A percentile compares a stretch with the other conserved stretches of the same genome.
These are phyloP conservation scores for Meandrusa payeni DNA, from an alignment of 2,888 invertebrate species.

Conservation along the genomic window DNA sequence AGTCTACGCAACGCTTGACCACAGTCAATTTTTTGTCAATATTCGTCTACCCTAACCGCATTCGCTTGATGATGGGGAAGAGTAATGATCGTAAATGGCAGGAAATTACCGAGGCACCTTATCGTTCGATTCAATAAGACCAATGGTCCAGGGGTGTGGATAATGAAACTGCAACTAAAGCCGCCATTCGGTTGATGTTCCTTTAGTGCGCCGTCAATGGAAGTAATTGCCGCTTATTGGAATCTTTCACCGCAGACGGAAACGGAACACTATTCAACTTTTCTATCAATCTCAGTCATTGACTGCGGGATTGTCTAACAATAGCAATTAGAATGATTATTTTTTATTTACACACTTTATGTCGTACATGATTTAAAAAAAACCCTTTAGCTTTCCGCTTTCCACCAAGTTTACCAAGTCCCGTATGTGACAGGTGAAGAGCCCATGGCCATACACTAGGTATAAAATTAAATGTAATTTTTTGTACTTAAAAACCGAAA, in stretches of 20 bases:
- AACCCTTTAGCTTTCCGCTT: too few relatives aligned
- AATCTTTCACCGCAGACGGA: conserved; percentile 39
- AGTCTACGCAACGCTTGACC: conserved; percentile 40
- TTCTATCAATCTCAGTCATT: conserved; percentile 14
- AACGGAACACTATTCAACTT: conserved; percentile 17
- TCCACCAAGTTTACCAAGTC: too few relatives aligned
- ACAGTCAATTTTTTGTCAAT: conserved; percentile 43
- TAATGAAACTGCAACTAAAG: conserved; percentile 74
- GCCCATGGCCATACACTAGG: too few relatives aligned
- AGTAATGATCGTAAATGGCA: conserved; percentile 75
- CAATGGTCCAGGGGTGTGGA: conserved; percentile 59
- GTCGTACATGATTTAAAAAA: too few relatives aligned
- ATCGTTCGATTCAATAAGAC: conserved; percentile 77
- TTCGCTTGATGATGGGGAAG: conserved; percentile 56
- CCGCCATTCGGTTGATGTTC: conserved; percentile 52
- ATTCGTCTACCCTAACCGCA: conserved; percentile 43
- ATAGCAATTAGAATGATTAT: conserved; percentile 4
- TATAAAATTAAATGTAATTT: too few relatives aligned
- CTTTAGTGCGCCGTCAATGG: conserved; percentile 53
- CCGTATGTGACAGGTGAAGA: too few relatives aligned
- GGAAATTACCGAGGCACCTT: conserved; percentile 77
- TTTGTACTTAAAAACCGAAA: too few relatives aligned
- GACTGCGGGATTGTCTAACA: conserved; percentile 6
- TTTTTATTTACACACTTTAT: too few relatives aligned
- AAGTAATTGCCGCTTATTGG: conserved; percentile 64